Evolutionary conservation across 2,113 vertebrate species (phyloP), one percentile per base, ranked within the genome.

Genomic region (Dasyprocta punctata): DNA sequence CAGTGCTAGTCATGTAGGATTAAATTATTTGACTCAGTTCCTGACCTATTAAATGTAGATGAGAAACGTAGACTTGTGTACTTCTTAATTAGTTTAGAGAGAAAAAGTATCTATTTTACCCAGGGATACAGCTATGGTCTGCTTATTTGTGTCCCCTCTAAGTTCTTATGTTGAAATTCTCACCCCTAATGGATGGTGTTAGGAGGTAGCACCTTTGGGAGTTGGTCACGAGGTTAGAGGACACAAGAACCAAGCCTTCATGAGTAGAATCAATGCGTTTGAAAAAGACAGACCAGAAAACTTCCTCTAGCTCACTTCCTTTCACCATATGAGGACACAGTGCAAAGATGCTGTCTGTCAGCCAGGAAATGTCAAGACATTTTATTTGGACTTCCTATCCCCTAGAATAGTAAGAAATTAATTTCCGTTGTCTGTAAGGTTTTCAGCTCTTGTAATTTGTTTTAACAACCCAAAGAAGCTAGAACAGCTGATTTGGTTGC

Each of bases 1-100:
- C 7, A 63, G 14, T 61, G n/a, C 33, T 49, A 73, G 49, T 38
- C 8, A 38, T 41, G 61, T 44, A 30, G 54, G 33, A 26, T n/a
- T 61, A 61, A 81, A 60, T 88, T 78, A 86, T 86, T 95, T 83
- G 22, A 83, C 10, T 96, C 38, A 36, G 28, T 93, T 95, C 65
- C 44, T 52, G 33, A 65, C 89, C 58, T 91, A 19, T 47, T 91
- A 86, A 89, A 82, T 3, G 54, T 47, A 52, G 49, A 47, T 69
- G 81, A 63, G 83, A 97, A 88, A 58, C 41, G 30, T 14, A 56
- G 12, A 14, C 33, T 71, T 84, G 82, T 83, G 28, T 56, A 95
- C 26, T 22, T 86, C 77, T 81, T n/a, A 92, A 7, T 69, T 83
- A 54, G 89, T 90, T 60, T 83, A 80, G 12, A 90, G 71, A 86